Base-by-base conservation (phyloP, 2,797 vertebrate genomes). In the Lates japonicus region DNA sequence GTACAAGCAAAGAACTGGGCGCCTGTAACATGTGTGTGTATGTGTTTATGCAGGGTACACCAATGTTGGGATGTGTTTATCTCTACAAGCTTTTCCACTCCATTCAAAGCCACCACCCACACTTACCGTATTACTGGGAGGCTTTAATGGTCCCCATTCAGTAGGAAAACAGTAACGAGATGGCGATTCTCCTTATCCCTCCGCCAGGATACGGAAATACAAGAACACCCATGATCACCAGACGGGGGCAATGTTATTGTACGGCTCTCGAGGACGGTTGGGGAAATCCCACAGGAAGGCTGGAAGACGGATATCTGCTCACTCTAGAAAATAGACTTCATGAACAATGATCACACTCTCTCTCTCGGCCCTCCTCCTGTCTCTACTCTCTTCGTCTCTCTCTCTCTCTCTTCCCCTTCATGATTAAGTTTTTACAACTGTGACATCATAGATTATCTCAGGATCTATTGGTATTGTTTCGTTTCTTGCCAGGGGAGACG, bases 271-370 rank as follows among this genome's bases (percentile, higher is more conserved):
- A 70, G 76, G 62, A 80, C 16, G 22, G 72, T n/a, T 61, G 59
- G 51, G 52, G 64, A 74, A 83, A 74, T 83, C 87, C 81, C 87
- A 82, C 19, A 42, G 80, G 81, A 77, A 69, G 42, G 31, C 61
- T 69, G 35, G 52, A 65, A 89, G 88, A 85, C 35, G 8, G 81
- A 90, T 86, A 87, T 83, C 82, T 90, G 81, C 83, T 91, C 89
- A 87, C 86, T n/a, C 76, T 83, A 84, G 86, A 89, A 90, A 93
- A 92, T 78, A 89, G 87, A 88, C 88, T 90, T 89, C 70, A 92
- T 77, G 84, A 91, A 90, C 84, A 88, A 81, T 88, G 74, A 89
- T 81, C 84, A 61, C 84, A 73, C n/a, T n/a, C 64, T 70, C 60
- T 37, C n/a, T 62, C 17, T 9, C 41, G n/a, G n/a, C 13, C 14